These are phyloP conservation scores for Nephrocerus scutellatus DNA, from an alignment of 2,888 invertebrate species.

Conservation along the genomic window DNA sequence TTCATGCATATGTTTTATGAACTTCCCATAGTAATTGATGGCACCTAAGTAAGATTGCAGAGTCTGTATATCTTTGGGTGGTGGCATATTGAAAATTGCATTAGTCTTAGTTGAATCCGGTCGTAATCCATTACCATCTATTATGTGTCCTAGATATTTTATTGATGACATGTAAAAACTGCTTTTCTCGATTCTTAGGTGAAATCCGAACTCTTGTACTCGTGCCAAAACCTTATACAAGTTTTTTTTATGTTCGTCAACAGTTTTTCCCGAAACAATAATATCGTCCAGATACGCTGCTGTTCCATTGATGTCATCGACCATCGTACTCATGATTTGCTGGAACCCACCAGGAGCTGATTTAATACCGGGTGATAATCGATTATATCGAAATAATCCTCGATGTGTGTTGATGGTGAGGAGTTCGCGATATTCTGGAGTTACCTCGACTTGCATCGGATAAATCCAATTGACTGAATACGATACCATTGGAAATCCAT, in stretches of 20 bases:
- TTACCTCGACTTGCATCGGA: constrained; percentile 23
- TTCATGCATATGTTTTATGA: constrained; percentile 10
- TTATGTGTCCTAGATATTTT: constrained; percentile 18
- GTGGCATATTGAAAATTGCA: constrained; percentile 12
- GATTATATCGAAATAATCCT: constrained; percentile 18
- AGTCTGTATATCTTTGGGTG: constrained; percentile 13
- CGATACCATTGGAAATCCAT: constrained; percentile 13
- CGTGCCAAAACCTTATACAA: constrained; percentile 8
- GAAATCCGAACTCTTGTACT: constrained; percentile 13
- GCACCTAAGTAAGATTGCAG: constrained; percentile 16
- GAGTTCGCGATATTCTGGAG: constrained; percentile 18
- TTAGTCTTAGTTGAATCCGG: constrained; percentile 13
- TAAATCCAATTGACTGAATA: constrained; percentile 19
- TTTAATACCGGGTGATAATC: constrained; percentile 22
- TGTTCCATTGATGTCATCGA: constrained; percentile 12
- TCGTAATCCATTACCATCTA: constrained; percentile 9
- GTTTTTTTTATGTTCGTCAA: constrained; percentile 15
- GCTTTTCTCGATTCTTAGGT: constrained; percentile 16
- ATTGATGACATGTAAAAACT: constrained; percentile 10
- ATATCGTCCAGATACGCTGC: constrained; percentile 20
- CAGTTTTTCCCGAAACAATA: constrained; percentile 12
- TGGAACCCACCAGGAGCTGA: constrained; percentile 22
- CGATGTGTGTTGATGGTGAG: constrained; percentile 19
- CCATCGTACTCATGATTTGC: constrained; percentile 19
- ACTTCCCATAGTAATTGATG: constrained; percentile 19